Conservation (phyloP, 2,113 vertebrate species). For the Eurypyga helias region DNA sequence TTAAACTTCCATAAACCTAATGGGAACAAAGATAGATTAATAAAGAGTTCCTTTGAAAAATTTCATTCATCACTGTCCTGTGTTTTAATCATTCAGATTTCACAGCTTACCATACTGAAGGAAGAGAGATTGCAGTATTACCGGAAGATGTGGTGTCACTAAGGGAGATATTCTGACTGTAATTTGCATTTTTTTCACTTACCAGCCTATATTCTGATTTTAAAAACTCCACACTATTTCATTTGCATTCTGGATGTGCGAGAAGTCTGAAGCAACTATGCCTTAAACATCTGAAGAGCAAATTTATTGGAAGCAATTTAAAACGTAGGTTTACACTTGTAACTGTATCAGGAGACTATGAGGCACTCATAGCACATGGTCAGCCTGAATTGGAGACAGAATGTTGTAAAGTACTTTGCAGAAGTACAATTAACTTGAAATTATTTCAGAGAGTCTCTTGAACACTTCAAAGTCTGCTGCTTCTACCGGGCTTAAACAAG, state of each 20-base stretch:
- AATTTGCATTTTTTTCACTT: not conserved
- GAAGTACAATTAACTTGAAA: conserved; percentile 27
- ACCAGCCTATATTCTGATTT: not conserved
- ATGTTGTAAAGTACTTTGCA: not conserved
- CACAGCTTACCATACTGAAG: not conserved
- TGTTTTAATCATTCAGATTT: not conserved
- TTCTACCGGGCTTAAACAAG: not conserved
- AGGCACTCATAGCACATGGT: not conserved
- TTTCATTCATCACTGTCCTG: not conserved
- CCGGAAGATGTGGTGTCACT: not conserved
- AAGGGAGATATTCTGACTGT: not conserved
- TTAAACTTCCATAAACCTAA: not conserved
- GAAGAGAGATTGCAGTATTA: not conserved
- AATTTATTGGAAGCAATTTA: conserved; percentile 30
- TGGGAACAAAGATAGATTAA: not conserved
- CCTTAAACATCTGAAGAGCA: not conserved
- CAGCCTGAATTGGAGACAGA: not conserved
- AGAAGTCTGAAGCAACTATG: not conserved
- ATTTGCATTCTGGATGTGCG: not conserved
- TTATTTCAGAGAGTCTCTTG: not conserved
- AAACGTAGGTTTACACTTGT: not conserved
- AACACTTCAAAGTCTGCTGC: not conserved
- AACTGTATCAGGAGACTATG: not conserved
- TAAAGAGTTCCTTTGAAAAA: not conserved
- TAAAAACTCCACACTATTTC: fast-evolving